Percentiles rank a stretch among this genome's conserved stretches.
phyloP scores from a whole-genome alignment of 2,888 invertebrate species.

The Diaperis boleti region DNA sequence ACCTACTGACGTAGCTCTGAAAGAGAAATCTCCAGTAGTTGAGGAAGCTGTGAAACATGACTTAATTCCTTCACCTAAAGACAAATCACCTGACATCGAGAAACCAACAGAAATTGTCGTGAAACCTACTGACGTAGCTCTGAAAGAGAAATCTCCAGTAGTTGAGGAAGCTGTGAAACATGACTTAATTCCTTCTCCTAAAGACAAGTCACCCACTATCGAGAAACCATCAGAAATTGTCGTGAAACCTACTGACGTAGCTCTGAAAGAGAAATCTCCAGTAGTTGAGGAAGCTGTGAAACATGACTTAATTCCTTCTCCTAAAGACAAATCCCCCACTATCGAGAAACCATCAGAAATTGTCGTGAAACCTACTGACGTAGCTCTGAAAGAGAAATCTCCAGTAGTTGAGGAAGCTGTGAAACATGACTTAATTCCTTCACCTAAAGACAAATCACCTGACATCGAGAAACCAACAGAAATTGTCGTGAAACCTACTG shows the following conservation, averaged over 20 bases:
- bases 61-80: background rate
- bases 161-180: background rate
- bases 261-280: background rate
- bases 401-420: background rate
- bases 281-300: background rate
- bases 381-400: background rate
- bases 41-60: background rate
- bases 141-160: background rate
- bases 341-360: background rate
- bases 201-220: slow-evolving; percentile 7
- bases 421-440: background rate
- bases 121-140: background rate
- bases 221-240: slow-evolving; percentile 8
- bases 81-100: background rate
- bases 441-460: slow-evolving; percentile 5
- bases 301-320: background rate
- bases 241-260: slow-evolving; percentile 2
- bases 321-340: slow-evolving; percentile 6
- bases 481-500: background rate
- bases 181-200: slow-evolving; percentile 6
- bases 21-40: background rate
- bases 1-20: background rate
- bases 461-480: background rate
- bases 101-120: background rate
- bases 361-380: background rate